These are phyloP conservation scores for Aegithalos caudatus DNA, from an alignment of 2,113 vertebrate species.

Conservation along the genomic window DNA sequence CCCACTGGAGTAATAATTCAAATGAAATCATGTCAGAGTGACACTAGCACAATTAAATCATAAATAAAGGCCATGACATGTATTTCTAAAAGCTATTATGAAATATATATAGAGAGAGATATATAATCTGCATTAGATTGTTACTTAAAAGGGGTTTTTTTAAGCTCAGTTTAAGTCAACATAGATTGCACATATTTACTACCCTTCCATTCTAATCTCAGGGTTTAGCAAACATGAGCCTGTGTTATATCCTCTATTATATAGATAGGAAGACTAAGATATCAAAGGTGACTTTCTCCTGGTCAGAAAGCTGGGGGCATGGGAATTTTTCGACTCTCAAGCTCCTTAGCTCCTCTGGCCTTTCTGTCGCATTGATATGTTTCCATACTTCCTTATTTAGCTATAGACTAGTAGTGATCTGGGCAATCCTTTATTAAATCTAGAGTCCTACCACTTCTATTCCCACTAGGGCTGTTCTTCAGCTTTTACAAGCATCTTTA, in stretches of 20 bases:
- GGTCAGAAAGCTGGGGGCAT: neutral
- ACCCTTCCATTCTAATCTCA: neutral
- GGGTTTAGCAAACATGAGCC: neutral
- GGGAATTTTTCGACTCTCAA: neutral
- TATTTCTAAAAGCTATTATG: neutral
- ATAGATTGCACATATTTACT: neutral
- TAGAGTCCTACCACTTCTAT: neutral
- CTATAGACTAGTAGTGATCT: neutral
- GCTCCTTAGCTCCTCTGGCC: neutral
- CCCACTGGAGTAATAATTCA: neutral
- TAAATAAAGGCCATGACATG: slow-evolving; percentile 5
- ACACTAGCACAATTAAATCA: slow-evolving; percentile 39
- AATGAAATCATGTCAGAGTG: neutral
- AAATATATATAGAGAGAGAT: neutral
- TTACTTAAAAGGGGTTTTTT: neutral
- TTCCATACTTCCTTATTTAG: neutral
- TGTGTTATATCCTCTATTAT: neutral
- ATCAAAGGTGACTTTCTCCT: neutral
- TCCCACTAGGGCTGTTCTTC: neutral
- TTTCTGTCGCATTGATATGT: neutral
- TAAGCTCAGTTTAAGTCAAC: neutral
- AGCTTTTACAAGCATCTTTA: neutral
- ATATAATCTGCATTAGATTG: neutral
- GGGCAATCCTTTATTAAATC: neutral
- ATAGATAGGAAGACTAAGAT: neutral